phyloP scores from a whole-genome alignment of 2,888 invertebrate genomes.

The Lamellibrachia columna region DNA sequence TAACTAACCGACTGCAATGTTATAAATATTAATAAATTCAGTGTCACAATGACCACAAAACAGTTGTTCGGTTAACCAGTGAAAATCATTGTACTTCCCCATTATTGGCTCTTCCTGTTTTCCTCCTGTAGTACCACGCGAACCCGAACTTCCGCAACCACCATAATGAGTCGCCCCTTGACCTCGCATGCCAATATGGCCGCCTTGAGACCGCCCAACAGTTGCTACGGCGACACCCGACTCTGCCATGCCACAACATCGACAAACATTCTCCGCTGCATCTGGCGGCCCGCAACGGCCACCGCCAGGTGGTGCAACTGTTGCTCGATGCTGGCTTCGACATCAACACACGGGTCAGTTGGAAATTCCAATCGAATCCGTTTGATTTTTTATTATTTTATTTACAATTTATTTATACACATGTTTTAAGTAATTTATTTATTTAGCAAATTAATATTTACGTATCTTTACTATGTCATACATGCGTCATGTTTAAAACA shows the following conservation, averaged over 20 bases:
- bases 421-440: too few relatives aligned
- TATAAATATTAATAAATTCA: too few relatives aligned
- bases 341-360: conserved; percentile 73
- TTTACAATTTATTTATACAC: too few relatives aligned
- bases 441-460: too few relatives aligned
- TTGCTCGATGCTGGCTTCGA: conserved; percentile 86
- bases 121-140: conserved; percentile 75
- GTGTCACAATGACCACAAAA: too few relatives aligned
- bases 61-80: too few relatives aligned
- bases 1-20: too few relatives aligned
- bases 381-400: neutral
- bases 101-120: conserved; percentile 19
- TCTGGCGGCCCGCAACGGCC: conserved; percentile 89
- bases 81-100: too few relatives aligned
- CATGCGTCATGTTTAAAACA: too few relatives aligned
- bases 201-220: conserved; percentile 83
- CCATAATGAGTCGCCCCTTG: conserved; percentile 88
- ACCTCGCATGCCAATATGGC: conserved; percentile 85
- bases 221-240: conserved; percentile 77
- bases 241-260: conserved; percentile 76
- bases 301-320: conserved; percentile 77
- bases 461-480: too few relatives aligned
- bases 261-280: conserved; percentile 88
- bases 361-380: neutral
- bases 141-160: conserved; percentile 72